A percentile compares a stretch with the other conserved stretches of the same genome.
Evolutionary conservation across 1,140 invertebrate species (phyloP).

Genomic region (Polypedilum pembai): DNA sequence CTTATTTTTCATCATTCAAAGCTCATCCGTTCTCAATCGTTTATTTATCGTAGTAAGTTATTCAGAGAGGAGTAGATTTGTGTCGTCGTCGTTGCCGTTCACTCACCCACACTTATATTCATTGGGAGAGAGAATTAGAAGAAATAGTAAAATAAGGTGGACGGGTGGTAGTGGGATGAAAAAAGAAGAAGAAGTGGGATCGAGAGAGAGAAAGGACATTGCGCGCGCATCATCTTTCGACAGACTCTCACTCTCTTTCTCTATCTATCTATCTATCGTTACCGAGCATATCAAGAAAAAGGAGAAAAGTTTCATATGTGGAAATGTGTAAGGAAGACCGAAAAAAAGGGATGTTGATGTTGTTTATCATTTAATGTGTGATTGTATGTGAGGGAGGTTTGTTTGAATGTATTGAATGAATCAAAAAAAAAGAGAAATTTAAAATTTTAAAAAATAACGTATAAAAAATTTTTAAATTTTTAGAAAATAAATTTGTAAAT

Average conservation of each 20-base stretch:
- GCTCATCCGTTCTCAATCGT: neutral
- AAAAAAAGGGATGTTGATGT: neutral
- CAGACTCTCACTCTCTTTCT: neutral
- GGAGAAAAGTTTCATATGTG: neutral
- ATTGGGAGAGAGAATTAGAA: neutral
- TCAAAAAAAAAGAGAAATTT: neutral
- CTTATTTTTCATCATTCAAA: neutral
- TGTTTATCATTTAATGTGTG: neutral
- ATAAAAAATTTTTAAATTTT: neutral
- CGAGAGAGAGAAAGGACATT: neutral
- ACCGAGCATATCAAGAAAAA: too few relatives aligned
- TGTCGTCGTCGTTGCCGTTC: neutral
- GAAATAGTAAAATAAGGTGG: neutral
- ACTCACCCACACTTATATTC: too few relatives aligned
- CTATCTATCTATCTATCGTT: too few relatives aligned
- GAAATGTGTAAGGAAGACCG: neutral
- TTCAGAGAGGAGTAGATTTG: neutral
- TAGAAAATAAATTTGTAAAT: neutral
- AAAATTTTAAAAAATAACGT: neutral
- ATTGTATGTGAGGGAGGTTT: neutral
- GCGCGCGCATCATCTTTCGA: conserved; percentile 11
- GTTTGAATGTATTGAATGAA: neutral
- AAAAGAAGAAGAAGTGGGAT: neutral
- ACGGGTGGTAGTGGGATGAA: neutral
- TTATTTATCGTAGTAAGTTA: neutral